Evolutionary conservation across 2,888 invertebrate genomes (phyloP).

Genomic region (Rhopalosiphum nymphaeae): DNA sequence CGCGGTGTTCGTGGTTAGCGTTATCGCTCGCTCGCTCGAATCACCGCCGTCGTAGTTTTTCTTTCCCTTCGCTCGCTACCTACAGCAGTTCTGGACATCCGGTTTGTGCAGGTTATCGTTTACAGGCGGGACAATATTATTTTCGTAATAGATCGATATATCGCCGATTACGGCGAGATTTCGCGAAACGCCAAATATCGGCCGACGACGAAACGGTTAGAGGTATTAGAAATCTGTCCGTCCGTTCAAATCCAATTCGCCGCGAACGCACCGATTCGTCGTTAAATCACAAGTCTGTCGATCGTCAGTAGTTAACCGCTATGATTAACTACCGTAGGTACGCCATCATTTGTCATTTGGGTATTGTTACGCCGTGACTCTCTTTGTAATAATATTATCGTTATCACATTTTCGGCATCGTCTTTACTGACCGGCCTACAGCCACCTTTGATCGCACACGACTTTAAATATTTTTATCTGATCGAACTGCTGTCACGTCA

Average conservation of each 20-base stretch:
- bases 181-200: not conserved
- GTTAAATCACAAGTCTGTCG: not conserved
- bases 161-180: not conserved
- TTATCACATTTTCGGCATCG: not conserved
- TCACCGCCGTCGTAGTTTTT: not conserved
- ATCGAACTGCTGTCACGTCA: not conserved
- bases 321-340: not conserved
- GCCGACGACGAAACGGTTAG: not conserved
- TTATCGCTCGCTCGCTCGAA: not conserved
- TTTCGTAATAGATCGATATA: not conserved
- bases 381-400: not conserved
- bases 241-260: not conserved
- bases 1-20: not conserved
- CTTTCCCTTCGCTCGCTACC: not conserved
- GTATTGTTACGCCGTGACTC: not conserved
- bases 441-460: not conserved
- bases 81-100: not conserved
- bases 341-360: not conserved
- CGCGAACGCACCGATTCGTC: not conserved
- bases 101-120: not conserved
- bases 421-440: not conserved
- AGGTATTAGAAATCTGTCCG: no score
- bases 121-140: not conserved
- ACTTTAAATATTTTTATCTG: not conserved
- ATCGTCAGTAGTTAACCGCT: not conserved